These are phyloP conservation scores for Trogon melanurus DNA, from an alignment of 2,113 vertebrate species.

Conservation along the genomic window DNA sequence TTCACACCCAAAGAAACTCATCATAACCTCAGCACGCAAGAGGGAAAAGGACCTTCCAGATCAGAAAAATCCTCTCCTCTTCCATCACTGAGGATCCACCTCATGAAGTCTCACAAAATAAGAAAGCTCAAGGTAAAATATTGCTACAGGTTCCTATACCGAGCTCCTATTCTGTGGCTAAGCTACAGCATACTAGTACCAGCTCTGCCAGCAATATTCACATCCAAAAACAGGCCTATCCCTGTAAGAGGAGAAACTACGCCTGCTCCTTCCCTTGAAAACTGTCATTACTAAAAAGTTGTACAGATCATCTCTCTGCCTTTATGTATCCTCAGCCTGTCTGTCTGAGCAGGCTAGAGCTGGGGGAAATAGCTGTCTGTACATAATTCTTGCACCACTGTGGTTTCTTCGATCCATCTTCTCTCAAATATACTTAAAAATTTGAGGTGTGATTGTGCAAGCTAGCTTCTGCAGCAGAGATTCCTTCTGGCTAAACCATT, in stretches of 20 bases:
- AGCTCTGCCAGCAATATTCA: neutral
- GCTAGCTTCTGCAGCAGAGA: neutral
- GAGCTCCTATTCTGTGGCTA: neutral
- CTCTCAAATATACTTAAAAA: neutral
- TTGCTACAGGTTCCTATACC: neutral
- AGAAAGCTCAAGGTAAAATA: neutral
- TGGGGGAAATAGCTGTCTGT: neutral
- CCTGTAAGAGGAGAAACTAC: neutral
- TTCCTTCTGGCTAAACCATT: neutral
- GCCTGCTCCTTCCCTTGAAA: neutral
- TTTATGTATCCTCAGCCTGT: neutral
- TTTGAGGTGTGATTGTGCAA: neutral
- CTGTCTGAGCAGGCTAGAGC: neutral
- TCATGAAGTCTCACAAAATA: neutral
- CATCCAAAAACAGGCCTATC: neutral
- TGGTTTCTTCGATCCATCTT: neutral
- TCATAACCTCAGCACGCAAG: neutral
- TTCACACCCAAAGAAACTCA: neutral
- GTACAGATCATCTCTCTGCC: neutral
- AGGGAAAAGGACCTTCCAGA: neutral
- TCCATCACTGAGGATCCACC: neutral
- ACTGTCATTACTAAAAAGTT: neutral
- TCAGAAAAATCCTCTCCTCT: neutral
- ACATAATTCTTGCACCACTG: neutral
- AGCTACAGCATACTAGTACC: neutral